phyloP scores from a whole-genome alignment of 2,113 vertebrate species.

The Gracilinanus agilis region DNA sequence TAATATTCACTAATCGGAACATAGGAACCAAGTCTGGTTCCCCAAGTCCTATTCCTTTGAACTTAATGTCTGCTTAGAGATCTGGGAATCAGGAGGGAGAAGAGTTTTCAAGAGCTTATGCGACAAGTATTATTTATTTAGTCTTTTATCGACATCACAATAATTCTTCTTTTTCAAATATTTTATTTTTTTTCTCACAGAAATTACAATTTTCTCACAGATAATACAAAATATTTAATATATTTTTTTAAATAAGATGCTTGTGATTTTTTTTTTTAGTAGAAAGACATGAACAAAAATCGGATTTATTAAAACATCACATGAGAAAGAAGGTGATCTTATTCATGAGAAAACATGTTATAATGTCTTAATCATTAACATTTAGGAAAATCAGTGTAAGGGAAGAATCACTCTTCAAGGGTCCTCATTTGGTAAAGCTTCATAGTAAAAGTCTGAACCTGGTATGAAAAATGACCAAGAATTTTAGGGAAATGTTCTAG shows the following conservation, averaged over 20 bases:
- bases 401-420: background rate
- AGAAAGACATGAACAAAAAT: background rate
- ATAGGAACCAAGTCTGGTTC: background rate
- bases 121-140: background rate
- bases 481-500: constrained; percentile 15
- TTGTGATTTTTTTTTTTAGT: constrained; percentile 9
- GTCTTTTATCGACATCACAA: background rate
- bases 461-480: background rate
- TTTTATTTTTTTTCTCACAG: no score
- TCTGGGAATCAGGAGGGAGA: background rate
- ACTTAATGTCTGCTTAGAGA: background rate
- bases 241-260: background rate
- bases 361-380: background rate
- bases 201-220: no score
- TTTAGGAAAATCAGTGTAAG: background rate
- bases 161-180: background rate
- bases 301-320: background rate
- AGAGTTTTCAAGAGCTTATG: background rate
- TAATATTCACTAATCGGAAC: background rate
- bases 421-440: no score
- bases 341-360: background rate
- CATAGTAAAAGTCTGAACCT: background rate
- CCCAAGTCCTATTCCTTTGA: background rate
- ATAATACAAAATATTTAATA: no score
- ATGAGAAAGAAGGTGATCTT: background rate